Base-by-base conservation (phyloP, 2,888 invertebrate species). In the Lasius platythorax region DNA sequence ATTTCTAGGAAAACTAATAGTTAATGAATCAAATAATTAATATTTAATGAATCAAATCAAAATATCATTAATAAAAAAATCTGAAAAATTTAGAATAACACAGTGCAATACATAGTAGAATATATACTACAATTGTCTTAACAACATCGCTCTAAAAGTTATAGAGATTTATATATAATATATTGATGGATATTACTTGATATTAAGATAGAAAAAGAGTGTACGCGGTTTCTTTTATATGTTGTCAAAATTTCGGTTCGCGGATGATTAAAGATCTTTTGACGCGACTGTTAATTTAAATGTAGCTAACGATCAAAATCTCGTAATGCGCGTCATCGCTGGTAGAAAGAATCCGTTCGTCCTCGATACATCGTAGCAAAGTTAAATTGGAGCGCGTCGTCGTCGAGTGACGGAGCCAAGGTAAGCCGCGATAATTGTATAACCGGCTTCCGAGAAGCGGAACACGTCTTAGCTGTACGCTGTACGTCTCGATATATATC, bases 361-460 rank as follows among this genome's bases (percentile, higher is more conserved):
- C 82, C 85, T 82, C 78, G 79, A 75, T 87, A 82, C 63, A 75
- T 85, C 12, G 50, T 79, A 68, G 87, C 58, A 33, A 84, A 84
- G 74, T 83, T 84, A 83, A 84, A 90, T 87, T 90, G 87, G 90
- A 90, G 91, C 90, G 88, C 87, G 88, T 87, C 87, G 37, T 67
- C 56, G 74, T 74, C 67, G 66, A 85, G 82, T 89, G 90, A 91
- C 89, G 88, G 87, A 92, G 91, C 84, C 91, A 89, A 91, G 93
- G 93, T 93, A 93, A 93, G 92, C 92, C 90, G 84, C 91, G 90
- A 79, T 93, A 93, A 93, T 93, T 93, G 94, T 93, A 93, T 93
- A 93, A 93, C 93, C 93, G 93, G 93, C 92, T 94, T 89, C 90
- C 85, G 85, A 89, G 92, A 91, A 93, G 87, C 91, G 90, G 89